Percentiles rank a stretch among this genome's conserved stretches.
phyloP scores from a whole-genome alignment of 2,888 invertebrate genomes.

The Aspidapion aeneum region DNA sequence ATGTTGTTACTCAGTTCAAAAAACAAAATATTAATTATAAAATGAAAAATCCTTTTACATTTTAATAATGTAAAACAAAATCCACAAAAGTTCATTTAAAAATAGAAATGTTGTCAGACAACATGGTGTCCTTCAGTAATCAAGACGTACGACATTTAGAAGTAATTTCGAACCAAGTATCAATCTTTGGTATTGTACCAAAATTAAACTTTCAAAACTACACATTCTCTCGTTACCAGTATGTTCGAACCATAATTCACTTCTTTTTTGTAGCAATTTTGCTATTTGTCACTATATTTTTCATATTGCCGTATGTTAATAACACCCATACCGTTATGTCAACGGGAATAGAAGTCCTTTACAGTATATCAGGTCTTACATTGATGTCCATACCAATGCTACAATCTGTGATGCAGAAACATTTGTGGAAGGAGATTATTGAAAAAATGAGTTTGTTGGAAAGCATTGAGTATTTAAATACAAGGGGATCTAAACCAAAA shows the following conservation, averaged over 20 bases:
- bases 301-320: background rate
- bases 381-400: background rate
- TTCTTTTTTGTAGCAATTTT: background rate
- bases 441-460: background rate
- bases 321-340: background rate
- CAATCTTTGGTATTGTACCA: background rate
- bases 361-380: background rate
- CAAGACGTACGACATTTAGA: background rate
- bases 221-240: background rate
- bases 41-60: no score
- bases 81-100: no score
- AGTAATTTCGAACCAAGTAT: background rate
- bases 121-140: background rate
- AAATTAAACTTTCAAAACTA: background rate
- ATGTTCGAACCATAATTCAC: background rate
- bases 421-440: background rate
- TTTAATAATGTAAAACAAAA: no score
- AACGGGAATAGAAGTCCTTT: background rate
- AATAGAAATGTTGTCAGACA: no score
- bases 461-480: background rate
- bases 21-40: no score
- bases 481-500: background rate
- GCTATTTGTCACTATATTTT: background rate
- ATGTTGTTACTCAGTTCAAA: no score
- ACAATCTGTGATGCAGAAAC: background rate